Evolutionary conservation across 2,888 invertebrate species (phyloP).

Genomic region (Rutpela maculata): DNA sequence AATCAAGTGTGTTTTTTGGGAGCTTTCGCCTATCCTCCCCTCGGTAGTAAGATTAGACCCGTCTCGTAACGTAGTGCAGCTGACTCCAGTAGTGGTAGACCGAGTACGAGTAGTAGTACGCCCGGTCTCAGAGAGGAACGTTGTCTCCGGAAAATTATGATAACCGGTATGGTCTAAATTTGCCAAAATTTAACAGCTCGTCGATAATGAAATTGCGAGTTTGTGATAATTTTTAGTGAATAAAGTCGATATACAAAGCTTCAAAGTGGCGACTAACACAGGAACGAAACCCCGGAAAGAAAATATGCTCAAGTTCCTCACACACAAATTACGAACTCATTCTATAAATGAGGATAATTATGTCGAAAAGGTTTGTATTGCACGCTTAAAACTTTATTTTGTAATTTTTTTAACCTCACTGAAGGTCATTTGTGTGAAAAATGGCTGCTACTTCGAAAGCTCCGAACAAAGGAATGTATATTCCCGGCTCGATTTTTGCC

Average conservation of each 20-base stretch:
- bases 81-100: slow-evolving; percentile 68
- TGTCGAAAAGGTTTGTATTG: slow-evolving; percentile 83
- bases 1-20: neutral
- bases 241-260: slow-evolving; percentile 33
- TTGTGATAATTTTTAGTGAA: slow-evolving; percentile 49
- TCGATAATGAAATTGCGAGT: slow-evolving; percentile 59
- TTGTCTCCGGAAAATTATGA: slow-evolving; percentile 56
- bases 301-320: slow-evolving; percentile 91
- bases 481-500: slow-evolving; percentile 59
- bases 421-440: slow-evolving; percentile 77
- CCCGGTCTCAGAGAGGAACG: slow-evolving; percentile 65
- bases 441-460: slow-evolving; percentile 77
- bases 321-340: slow-evolving; percentile 90
- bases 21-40: slow-evolving; percentile 59
- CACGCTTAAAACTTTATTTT: slow-evolving; percentile 45
- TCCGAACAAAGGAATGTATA: slow-evolving; percentile 79
- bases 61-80: slow-evolving; percentile 75
- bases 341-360: slow-evolving; percentile 89
- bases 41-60: slow-evolving; percentile 72
- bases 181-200: slow-evolving; percentile 44
- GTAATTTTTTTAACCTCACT: slow-evolving; percentile 69
- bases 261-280: slow-evolving; percentile 73
- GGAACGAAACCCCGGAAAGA: slow-evolving; percentile 73
- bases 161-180: slow-evolving; percentile 57
- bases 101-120: slow-evolving; percentile 74